Conservation (phyloP, 2,113 vertebrate species). For the Orthonyx spaldingii region DNA sequence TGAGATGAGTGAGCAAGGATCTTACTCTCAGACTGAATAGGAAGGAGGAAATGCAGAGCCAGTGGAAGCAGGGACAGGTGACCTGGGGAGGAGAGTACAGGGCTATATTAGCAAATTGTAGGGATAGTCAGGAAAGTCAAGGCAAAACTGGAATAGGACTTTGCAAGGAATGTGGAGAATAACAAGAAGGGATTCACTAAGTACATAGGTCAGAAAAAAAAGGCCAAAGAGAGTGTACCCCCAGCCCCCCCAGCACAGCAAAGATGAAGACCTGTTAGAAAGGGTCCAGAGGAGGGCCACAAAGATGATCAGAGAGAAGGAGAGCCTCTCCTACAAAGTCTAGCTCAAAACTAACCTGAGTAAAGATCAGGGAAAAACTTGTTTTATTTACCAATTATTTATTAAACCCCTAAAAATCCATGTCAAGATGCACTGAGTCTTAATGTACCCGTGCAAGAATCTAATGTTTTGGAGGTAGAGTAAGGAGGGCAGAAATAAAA, state of each 20-base stretch:
- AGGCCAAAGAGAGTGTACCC: background rate
- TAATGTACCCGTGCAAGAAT: background rate
- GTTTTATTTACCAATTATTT: background rate
- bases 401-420: background rate
- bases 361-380: background rate
- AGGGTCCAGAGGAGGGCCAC: background rate
- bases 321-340: background rate
- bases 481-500: background rate
- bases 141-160: background rate
- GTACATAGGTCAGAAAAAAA: background rate
- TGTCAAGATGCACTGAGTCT: background rate
- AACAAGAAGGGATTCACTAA: background rate
- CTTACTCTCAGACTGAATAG: background rate
- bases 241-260: background rate
- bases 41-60: background rate
- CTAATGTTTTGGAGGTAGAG: background rate
- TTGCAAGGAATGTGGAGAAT: background rate
- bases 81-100: background rate
- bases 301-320: background rate
- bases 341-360: background rate
- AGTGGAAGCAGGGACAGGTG: background rate
- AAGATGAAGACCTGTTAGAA: background rate
- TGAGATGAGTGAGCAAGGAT: background rate
- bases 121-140: background rate
- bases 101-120: background rate